Evolutionary conservation across 2,113 vertebrate species (phyloP), one percentile per base, ranked within the genome.

Genomic region (Phaethornis superciliosus): DNA sequence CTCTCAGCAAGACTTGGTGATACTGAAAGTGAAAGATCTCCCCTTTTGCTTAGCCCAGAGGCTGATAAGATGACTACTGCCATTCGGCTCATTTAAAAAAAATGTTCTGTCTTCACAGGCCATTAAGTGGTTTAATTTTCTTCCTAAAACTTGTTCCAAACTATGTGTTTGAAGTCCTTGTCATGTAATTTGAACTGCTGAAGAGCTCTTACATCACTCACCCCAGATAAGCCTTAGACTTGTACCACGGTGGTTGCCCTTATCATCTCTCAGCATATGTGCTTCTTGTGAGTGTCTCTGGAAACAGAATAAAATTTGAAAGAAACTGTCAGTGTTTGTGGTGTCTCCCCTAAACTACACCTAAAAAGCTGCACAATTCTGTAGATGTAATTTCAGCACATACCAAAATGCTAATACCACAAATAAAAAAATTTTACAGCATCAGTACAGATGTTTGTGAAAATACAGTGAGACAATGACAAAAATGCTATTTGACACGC

Each of bases 231-330:
- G 56, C 20, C 28, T 58, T 65, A 40, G 18, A 32, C 80, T 79
- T 64, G 19, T 37, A 23, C 21, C 10, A 1, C 4, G 51, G 46
- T 20, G 46, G 59, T 19, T 88, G 33, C 62, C 83, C 24, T 95
- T 96, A 96, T 96, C 95, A 68, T 33, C 52, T 71, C 49, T 24
- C 56, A 76, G 88, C 95, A 93, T 12, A 79, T 86, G 91, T 58
- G 8, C 13, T 72, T 47, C 69, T 81, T 64, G 11, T 81, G 28
- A 81, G 30, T 37, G 4, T 63, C 60, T 75, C 58, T 93, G 58
- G 18, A 79, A 37, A 18, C 30, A 77, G 64, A 63, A 71, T 3
- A 76, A 52, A 88, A 93, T 46, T 5, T 24, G 12, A 13, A 69
- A 74, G 56, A 68, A 75, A 40, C 32, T 83, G 5, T 42, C 1